A percentile compares a stretch with the other conserved stretches of the same genome.
Evolutionary conservation across 2,888 invertebrate genomes (phyloP).

Genomic region (Noctua comes): DNA sequence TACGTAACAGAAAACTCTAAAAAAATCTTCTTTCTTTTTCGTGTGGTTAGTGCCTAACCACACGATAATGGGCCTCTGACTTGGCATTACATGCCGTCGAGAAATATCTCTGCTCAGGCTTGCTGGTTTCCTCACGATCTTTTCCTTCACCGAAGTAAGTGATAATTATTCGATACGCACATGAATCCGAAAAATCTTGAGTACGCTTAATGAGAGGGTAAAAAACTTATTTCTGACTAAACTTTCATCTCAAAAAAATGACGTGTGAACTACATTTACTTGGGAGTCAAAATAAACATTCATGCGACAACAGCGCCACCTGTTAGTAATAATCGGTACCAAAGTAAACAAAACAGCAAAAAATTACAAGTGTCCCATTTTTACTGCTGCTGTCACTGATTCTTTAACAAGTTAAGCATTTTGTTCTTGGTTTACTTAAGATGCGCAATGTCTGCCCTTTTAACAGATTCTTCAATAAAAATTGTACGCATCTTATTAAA

Average conservation of each 20-base stretch:
- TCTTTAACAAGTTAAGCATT: background rate
- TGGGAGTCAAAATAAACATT: constrained; percentile 26
- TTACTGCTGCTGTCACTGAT: background rate
- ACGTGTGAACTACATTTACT: constrained; percentile 8
- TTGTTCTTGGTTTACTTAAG: background rate
- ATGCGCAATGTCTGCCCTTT: background rate
- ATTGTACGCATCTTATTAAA: background rate
- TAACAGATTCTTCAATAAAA: background rate
- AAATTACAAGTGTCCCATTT: background rate
- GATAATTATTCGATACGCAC: no score
- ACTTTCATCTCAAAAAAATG: background rate
- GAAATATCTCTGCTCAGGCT: no score
- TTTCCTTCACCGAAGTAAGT: no score
- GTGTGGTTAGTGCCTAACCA: no score
- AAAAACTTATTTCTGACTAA: no score
- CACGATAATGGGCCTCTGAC: no score
- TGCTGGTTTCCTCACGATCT: no score
- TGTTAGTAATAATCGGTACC: constrained; percentile 7
- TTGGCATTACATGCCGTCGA: no score
- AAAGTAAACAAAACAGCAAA: constrained; percentile 11
- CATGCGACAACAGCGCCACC: constrained; percentile 8
- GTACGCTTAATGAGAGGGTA: no score
- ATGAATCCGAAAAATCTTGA: no score
- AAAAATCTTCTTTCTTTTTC: no score
- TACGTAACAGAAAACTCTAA: no score